Evolutionary conservation across 2,888 invertebrate species (phyloP), one percentile per base, ranked within the genome.

Genomic region (Ectropis crepuscularia): DNA sequence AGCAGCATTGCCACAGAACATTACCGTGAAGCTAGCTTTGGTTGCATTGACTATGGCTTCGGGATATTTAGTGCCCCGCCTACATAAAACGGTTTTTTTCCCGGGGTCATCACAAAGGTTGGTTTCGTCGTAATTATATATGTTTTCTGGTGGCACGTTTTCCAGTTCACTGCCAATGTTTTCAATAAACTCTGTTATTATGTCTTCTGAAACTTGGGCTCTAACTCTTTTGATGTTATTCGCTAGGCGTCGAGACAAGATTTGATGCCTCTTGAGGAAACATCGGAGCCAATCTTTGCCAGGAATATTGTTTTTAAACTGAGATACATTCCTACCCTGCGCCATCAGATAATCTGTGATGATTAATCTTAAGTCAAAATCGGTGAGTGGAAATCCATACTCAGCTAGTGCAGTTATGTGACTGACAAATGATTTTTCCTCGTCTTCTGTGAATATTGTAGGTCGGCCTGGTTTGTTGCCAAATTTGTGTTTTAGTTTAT

Each of bases 101-200:
- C 68, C 68, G 0, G 68, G 70, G 39, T 70, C 66, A 9, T 70
- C 70, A 11, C 38, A 10, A 4, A 70, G 48, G 36, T 66, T 70
- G 9, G 57, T 68, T 42, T 70, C 66, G n/a, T 70, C 67, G 42
- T 67, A 68, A 46, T 67, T 70, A 10, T 61, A 62, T 10, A 68
- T 58, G 43, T 68, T 68, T 42, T 61, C 55, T 9, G 67, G 6
- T 0, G 65, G 60, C 16, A 65, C 42, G 11, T 12, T 36, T 41
- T 61, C 54, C 12, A 57, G 37, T 46, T 66, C 64, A 45, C 7
- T 39, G 0, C 9, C 28, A 0, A 68, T 2, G 43, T 65, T 67
- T 41, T 61, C 61, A 38, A 63, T 57, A 16, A 61, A 63, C 5
- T 58, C 46, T 47, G 46, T 45, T 10, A 63, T 63, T 16, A 61